Conservation (phyloP, 2,797 vertebrate genomes). For the Pangasius larnaudii region DNA sequence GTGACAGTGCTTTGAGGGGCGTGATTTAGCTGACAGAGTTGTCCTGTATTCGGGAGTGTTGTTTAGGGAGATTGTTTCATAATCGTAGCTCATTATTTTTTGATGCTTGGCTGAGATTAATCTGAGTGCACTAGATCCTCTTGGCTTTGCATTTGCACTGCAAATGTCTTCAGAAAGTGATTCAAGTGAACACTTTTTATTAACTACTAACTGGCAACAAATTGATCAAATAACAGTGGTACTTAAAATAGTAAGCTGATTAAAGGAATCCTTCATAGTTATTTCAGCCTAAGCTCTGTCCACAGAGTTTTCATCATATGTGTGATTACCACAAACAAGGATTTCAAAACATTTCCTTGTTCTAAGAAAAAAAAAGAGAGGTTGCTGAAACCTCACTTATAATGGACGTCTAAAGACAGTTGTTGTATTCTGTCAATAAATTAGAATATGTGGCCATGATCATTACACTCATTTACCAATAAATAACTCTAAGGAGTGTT, state of each 20-base stretch:
- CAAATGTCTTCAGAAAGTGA: conserved; percentile 23
- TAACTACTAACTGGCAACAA: conserved; percentile 2
- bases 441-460: background rate
- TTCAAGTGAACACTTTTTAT: conserved; percentile 5
- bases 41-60: conserved; percentile 46
- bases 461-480: background rate
- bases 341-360: background rate
- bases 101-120: conserved; percentile 28
- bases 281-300: background rate
- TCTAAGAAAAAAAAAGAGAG: background rate
- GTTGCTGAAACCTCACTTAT: background rate
- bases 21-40: conserved; percentile 44
- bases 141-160: conserved; percentile 16
- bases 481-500: background rate
- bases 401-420: background rate
- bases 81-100: conserved; percentile 44
- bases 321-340: background rate
- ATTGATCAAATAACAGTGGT: background rate
- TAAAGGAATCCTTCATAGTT: background rate
- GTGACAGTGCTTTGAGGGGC: conserved; percentile 56
- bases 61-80: conserved; percentile 52
- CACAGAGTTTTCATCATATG: background rate
- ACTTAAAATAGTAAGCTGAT: conserved; percentile 5
- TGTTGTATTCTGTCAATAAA: background rate
- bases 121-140: conserved; percentile 20